phyloP scores from a whole-genome alignment of 2,113 vertebrate species.

The Sylvietta virens region DNA sequence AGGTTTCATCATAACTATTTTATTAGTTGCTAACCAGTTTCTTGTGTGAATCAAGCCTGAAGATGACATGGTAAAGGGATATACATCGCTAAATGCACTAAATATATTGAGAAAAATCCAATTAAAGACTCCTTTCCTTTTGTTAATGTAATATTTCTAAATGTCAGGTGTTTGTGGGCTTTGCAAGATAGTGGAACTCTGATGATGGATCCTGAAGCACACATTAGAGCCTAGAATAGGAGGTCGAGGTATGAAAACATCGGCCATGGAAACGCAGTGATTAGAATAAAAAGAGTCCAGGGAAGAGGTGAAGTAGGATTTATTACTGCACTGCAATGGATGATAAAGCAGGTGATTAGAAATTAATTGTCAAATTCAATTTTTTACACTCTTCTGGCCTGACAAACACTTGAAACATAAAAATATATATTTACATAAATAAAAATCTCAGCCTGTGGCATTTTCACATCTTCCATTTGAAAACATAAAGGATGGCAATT shows the following conservation, averaged over 20 bases:
- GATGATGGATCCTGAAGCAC: neutral
- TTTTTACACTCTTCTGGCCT: neutral
- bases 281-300: neutral
- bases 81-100: neutral
- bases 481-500: neutral
- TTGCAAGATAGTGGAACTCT: neutral
- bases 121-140: neutral
- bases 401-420: constrained; percentile 3
- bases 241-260: neutral
- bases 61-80: neutral
- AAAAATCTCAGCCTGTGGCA: neutral
- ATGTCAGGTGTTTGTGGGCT: neutral
- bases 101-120: neutral
- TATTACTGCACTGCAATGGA: neutral
- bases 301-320: neutral
- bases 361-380: constrained; percentile 27
- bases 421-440: neutral
- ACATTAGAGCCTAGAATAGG: neutral
- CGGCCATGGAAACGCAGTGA: neutral
- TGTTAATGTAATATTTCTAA: neutral
- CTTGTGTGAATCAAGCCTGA: neutral
- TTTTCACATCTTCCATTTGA: neutral
- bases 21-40: neutral
- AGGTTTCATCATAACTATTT: neutral
- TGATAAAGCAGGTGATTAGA: constrained; percentile 44